Evolutionary conservation across 2,888 invertebrate species (phyloP), one percentile per base, ranked within the genome.

Genomic region (Phyllotreta striolata): DNA sequence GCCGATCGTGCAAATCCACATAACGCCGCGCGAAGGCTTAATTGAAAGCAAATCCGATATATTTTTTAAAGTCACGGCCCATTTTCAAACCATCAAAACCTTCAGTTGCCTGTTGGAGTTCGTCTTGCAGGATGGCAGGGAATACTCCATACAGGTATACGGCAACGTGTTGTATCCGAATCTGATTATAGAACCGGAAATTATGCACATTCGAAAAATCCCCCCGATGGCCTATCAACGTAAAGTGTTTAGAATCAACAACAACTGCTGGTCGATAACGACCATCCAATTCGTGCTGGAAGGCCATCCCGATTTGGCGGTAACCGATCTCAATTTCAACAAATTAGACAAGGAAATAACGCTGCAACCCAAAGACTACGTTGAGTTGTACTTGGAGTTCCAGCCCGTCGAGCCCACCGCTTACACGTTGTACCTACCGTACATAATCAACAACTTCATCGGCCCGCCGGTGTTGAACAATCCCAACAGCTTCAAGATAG

Each of bases 391-490:
- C 65, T 63, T 84, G 1, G 80, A 83, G 65, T 83, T 84, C 62
- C 66, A 69, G 41, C 84, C 84, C 0, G 67, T 73, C 7, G 82
- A 84, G 60, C 72, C 82, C 0, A 78, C 81, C 66, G 85, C 85
- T 64, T 87, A 86, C 72, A 84, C 85, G 56, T 85, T 88, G 76
- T 85, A 81, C 69, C 78, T 88, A 56, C 88, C 89, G 0, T 82
- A 87, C 63, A 80, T 85, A 71, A 79, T 88, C 12, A 89, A 89
- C 71, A 83, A 82, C 57, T 75, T 88, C 44, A 70, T 88, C 52
- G 88, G 88, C 0, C 88, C 88, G 6, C 83, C 85, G 4, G 70
- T 78, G 68, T 52, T 75, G 63, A 79, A 72, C 72, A 61, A 57
- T 63, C 77, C 66, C 0, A 55, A 40, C 1, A 68, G 60, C 7